phyloP scores from a whole-genome alignment of 2,797 vertebrate species.

The Xenops minutus region DNA sequence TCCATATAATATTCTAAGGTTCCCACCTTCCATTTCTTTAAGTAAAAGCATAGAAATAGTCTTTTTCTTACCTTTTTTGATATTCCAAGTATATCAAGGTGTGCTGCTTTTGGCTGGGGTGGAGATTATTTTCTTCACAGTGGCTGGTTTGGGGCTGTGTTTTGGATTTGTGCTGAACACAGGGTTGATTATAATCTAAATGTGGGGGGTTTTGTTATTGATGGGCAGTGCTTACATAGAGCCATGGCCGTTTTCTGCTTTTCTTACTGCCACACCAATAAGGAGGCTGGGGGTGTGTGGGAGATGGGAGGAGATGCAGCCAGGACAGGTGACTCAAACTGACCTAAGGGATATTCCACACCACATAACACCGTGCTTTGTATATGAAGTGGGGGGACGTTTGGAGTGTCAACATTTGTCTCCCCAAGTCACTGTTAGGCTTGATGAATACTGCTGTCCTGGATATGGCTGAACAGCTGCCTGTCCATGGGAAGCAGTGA shows the following conservation, averaged over 20 bases:
- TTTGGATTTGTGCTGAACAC: neutral
- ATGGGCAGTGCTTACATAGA: neutral
- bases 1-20: neutral
- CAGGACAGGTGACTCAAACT: neutral
- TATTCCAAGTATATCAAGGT: neutral
- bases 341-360: neutral
- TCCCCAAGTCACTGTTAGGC: accelerated
- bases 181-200: too few species aligned
- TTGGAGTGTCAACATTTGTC: neutral
- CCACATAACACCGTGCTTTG: neutral
- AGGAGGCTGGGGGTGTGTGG: too few species aligned
- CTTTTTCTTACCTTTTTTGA: neutral
- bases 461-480: neutral
- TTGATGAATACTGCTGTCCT: neutral
- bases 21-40: neutral
- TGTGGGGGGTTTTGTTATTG: neutral
- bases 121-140: neutral
- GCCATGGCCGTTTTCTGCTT: neutral
- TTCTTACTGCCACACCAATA: neutral
- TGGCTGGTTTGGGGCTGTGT: neutral
- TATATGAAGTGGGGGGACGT: neutral
- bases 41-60: neutral
- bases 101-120: neutral
- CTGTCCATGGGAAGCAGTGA: neutral
- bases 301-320: neutral